Base-by-base conservation (phyloP, 2,888 invertebrate genomes). In the Ganaspis brasiliensis region DNA sequence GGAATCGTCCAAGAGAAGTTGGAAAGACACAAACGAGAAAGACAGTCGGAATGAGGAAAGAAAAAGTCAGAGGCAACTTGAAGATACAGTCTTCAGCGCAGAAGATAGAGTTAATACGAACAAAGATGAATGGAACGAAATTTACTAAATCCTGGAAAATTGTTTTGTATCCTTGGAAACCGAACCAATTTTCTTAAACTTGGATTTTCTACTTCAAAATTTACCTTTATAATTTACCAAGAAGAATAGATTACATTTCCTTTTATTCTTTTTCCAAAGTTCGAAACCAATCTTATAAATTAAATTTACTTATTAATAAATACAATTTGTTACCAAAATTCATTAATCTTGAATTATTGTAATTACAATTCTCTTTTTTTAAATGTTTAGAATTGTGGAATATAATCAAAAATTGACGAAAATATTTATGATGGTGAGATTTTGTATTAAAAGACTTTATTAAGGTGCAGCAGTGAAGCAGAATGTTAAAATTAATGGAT, bases 161-260 rank as follows among this genome's bases (percentile, higher is more conserved):
- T 74, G 61, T 75, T 77, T 61, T 72, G 70, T 45, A 67, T n/a
- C n/a, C 63, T 73, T 73, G 45, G 52, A 19, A 61, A 61, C 31
- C 35, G 8, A 61, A 35, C 35, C 61, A 35, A 61, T 37, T 61
- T 61, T n/a, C 26, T 61, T 61, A 61, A n/a, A n/a, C n/a, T n/a
- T n/a, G n/a, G n/a, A n/a, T n/a, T n/a, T n/a, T n/a, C n/a, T n/a
- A n/a, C n/a, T n/a, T n/a, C n/a, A n/a, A n/a, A n/a, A n/a, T n/a
- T n/a, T n/a, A n/a, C n/a, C n/a, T n/a, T n/a, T n/a, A n/a, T n/a
- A n/a, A n/a, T n/a, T n/a, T n/a, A n/a, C n/a, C n/a, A n/a, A n/a
- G n/a, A n/a, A n/a, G n/a, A n/a, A n/a, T n/a, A n/a, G n/a, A n/a
- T n/a, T n/a, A n/a, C n/a, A n/a, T n/a, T n/a, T n/a, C n/a, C n/a